These are phyloP conservation scores for Hippopotamyrus pictus DNA, from an alignment of 2,797 vertebrate species.

Conservation along the genomic window DNA sequence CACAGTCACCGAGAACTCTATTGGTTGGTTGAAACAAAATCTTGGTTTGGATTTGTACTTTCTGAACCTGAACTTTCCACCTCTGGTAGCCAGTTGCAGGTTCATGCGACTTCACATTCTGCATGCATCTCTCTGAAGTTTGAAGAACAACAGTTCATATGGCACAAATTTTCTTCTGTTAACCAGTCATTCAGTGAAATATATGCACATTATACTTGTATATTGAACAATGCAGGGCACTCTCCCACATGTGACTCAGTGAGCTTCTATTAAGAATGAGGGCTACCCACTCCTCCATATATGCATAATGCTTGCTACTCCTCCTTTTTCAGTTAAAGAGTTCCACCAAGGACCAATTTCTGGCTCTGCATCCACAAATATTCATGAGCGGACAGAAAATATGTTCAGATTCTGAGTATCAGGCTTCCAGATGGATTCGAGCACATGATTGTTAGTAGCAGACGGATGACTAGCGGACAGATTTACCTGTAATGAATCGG, in stretches of 20 bases:
- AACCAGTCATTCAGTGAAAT: background rate
- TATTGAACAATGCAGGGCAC: background rate
- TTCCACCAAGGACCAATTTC: background rate
- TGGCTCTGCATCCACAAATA: background rate
- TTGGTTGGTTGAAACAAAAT: background rate
- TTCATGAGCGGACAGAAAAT: background rate
- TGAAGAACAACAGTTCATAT: background rate
- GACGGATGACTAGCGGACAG: background rate
- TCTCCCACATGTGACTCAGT: background rate
- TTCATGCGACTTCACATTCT: background rate
- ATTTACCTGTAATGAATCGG: background rate
- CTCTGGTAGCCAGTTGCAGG: background rate
- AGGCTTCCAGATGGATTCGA: background rate
- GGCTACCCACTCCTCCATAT: background rate
- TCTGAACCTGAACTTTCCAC: background rate
- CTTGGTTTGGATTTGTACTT: background rate
- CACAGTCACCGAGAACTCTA: background rate
- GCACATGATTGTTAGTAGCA: background rate
- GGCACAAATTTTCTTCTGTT: background rate
- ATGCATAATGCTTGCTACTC: background rate
- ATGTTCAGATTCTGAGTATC: background rate
- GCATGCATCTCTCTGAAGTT: background rate
- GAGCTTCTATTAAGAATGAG: background rate
- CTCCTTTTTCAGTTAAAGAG: background rate
- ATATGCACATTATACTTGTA: background rate